These are phyloP conservation scores for Norana najaformis DNA, from an alignment of 2,888 invertebrate species.

Conservation along the genomic window DNA sequence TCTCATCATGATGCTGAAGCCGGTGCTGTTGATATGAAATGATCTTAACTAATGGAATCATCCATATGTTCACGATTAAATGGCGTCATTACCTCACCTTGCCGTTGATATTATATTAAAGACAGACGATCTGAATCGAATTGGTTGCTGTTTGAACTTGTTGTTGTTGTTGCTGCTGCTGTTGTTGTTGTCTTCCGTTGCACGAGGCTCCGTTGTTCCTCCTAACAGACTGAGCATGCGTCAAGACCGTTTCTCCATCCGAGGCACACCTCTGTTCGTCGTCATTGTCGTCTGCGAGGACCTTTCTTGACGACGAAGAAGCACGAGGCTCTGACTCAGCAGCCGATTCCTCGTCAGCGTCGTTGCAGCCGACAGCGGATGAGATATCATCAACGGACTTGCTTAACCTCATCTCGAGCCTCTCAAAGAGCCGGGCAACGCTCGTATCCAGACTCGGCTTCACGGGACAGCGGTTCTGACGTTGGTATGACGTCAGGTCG, in stretches of 20 bases:
- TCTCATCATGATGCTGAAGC: no score
- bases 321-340: background rate
- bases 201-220: background rate
- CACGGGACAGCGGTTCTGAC: constrained; percentile 1
- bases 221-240: background rate
- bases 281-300: background rate
- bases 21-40: background rate
- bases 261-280: background rate
- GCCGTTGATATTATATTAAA: background rate
- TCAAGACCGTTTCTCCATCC: background rate
- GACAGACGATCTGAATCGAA: constrained; percentile 21
- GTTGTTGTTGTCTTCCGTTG: background rate
- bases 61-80: background rate
- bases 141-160: background rate
- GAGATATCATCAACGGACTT: background rate
- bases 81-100: background rate
- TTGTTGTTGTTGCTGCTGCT: background rate
- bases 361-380: background rate
- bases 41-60: background rate
- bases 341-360: background rate
- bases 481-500: constrained; percentile 18
- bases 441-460: background rate
- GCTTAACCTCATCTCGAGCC: background rate
- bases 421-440: background rate
- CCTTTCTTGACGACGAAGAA: background rate